Percentiles rank a stretch among this genome's conserved stretches.
These are phyloP conservation scores for Stenurella melanura DNA, from an alignment of 2,888 invertebrate species.

Conservation along the genomic window DNA sequence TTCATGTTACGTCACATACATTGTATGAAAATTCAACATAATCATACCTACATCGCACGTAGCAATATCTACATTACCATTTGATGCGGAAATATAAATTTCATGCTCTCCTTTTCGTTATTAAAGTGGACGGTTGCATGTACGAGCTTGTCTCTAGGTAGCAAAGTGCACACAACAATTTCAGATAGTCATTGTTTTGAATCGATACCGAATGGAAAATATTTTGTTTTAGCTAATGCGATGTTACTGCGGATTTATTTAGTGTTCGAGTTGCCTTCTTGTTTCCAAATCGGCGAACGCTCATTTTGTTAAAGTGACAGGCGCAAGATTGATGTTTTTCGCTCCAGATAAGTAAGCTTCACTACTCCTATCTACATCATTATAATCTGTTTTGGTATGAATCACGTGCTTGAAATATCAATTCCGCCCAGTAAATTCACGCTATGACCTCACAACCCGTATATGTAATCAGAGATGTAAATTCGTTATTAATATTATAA, in stretches of 20 bases:
- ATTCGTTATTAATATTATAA: too few relatives aligned
- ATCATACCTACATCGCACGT: too few relatives aligned
- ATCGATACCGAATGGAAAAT: not conserved
- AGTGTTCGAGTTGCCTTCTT: conserved; percentile 20
- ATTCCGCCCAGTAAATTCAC: not conserved
- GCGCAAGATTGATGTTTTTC: conserved; percentile 28
- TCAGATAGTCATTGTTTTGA: not conserved
- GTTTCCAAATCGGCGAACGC: conserved; percentile 24
- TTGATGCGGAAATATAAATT: not conserved
- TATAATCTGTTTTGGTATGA: conserved; percentile 14
- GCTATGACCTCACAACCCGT: not conserved
- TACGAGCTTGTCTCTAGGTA: not conserved
- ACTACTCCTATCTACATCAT: conserved; percentile 3
- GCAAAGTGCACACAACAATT: not conserved
- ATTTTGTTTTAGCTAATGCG: not conserved
- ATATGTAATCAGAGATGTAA: too few relatives aligned
- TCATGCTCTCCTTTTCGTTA: not conserved
- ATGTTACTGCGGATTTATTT: not conserved
- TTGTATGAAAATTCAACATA: too few relatives aligned
- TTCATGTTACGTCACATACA: too few relatives aligned
- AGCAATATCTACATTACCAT: not conserved
- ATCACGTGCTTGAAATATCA: not conserved
- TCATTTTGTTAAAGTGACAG: conserved; percentile 28
- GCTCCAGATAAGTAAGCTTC: conserved; percentile 9
- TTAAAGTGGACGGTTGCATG: not conserved